phyloP scores from a whole-genome alignment of 1,140 invertebrate species.

The Ceratina australensis region DNA sequence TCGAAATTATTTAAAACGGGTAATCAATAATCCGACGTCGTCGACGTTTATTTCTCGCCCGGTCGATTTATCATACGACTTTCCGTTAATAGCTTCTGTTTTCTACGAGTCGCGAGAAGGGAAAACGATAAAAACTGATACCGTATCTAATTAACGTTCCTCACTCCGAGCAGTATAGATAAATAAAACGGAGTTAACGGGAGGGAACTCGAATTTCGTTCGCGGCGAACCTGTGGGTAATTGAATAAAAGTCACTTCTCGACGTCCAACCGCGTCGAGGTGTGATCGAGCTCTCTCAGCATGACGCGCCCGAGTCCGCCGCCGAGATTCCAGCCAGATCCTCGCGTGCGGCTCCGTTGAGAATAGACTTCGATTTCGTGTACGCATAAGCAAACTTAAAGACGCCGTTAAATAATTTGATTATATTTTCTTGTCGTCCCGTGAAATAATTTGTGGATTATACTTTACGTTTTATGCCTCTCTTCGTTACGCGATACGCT shows the following conservation, averaged over 20 bases:
- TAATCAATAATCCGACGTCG: no score
- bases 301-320: slow-evolving; percentile 43
- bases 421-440: background rate
- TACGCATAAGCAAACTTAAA: no score
- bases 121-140: no score
- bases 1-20: no score
- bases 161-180: background rate
- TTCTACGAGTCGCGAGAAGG: no score
- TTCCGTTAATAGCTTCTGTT: no score
- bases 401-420: background rate
- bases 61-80: background rate
- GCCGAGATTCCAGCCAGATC: slow-evolving; percentile 17
- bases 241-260: slow-evolving; percentile 55
- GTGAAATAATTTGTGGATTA: background rate
- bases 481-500: slow-evolving; percentile 8
- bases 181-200: background rate
- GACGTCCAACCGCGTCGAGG: slow-evolving; percentile 52
- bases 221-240: slow-evolving; percentile 37
- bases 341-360: slow-evolving; percentile 17
- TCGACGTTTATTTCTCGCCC: no score
- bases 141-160: slow-evolving; percentile 21
- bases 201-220: slow-evolving; percentile 36
- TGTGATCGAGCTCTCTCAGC: slow-evolving; percentile 61
- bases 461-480: background rate
- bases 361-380: slow-evolving; percentile 9